Conservation (phyloP, 2,888 invertebrate genomes). For the Smittia aterrima region DNA sequence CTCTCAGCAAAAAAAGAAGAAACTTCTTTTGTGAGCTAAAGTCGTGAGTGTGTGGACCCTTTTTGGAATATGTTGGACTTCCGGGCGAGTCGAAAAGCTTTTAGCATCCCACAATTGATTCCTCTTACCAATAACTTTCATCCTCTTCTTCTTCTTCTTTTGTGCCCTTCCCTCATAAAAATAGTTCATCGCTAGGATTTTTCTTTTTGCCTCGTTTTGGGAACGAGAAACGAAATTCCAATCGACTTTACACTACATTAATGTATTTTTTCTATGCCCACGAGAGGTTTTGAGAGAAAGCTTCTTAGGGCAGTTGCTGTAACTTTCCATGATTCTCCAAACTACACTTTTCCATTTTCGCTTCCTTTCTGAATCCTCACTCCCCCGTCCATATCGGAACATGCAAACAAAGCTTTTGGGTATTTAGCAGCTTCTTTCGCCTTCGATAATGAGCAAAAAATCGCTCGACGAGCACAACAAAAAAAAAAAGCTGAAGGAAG, state of each 20-base stretch:
- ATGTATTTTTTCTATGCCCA: conserved; percentile 35
- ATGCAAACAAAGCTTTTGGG: conserved; percentile 19
- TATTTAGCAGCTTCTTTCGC: neutral
- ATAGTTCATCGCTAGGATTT: neutral
- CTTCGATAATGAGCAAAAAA: conserved; percentile 39
- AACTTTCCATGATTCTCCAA: conserved; percentile 4
- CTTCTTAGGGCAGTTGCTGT: neutral
- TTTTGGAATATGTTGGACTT: neutral
- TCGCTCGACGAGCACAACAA: too few species aligned
- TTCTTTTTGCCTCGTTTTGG: too few species aligned
- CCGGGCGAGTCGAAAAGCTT: neutral
- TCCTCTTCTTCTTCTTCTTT: too few species aligned
- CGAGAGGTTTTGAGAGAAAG: conserved; percentile 20
- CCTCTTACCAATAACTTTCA: neutral
- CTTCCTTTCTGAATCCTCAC: too few species aligned
- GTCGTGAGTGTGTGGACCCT: neutral
- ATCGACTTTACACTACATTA: conserved; percentile 39
- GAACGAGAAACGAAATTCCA: conserved; percentile 3
- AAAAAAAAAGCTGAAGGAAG: neutral
- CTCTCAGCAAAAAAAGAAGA: too few species aligned
- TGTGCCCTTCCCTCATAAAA: neutral
- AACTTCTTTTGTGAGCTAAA: neutral
- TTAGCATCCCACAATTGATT: conserved; percentile 20
- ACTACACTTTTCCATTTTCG: conserved; percentile 13
- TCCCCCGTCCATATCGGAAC: conserved; percentile 1